phyloP scores from a whole-genome alignment of 2,113 vertebrate species.

The Oreotrochilus melanogaster region DNA sequence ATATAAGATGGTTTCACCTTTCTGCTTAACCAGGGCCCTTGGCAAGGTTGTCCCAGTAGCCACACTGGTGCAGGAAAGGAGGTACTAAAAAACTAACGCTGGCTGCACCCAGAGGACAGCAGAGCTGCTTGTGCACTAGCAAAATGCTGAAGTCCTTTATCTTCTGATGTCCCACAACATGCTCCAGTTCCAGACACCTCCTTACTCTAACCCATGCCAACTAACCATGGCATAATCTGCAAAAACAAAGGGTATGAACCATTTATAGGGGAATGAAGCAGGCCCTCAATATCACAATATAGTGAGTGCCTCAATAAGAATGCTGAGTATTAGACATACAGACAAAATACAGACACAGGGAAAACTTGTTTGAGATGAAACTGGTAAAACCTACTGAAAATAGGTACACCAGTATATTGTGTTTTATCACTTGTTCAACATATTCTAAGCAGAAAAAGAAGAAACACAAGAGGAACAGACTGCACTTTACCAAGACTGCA shows the following conservation, averaged over 20 bases:
- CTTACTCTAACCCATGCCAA: not conserved
- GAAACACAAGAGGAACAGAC: not conserved
- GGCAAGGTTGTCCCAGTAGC: not conserved
- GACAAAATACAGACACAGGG: not conserved
- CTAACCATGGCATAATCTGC: fast-evolving
- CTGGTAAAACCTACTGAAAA: not conserved
- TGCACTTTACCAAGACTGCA: not conserved
- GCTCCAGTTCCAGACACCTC: not conserved
- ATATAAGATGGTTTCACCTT: not conserved
- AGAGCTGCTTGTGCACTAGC: not conserved
- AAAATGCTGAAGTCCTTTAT: not conserved
- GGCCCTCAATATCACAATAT: not conserved
- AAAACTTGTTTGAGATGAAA: not conserved
- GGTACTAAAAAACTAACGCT: not conserved
- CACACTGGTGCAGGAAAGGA: not conserved
- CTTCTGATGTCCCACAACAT: not conserved
- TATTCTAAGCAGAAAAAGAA: not conserved
- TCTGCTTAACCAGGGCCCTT: not conserved
- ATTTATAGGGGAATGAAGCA: not conserved
- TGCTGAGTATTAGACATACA: not conserved
- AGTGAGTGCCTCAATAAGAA: not conserved
- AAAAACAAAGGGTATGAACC: not conserved
- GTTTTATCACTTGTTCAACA: not conserved
- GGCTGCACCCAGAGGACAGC: not conserved
- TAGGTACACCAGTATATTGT: not conserved